Percentiles rank a stretch among this genome's conserved stretches.
Evolutionary conservation across 2,888 invertebrate genomes (phyloP).

Genomic region (Lithophane ornitopus): DNA sequence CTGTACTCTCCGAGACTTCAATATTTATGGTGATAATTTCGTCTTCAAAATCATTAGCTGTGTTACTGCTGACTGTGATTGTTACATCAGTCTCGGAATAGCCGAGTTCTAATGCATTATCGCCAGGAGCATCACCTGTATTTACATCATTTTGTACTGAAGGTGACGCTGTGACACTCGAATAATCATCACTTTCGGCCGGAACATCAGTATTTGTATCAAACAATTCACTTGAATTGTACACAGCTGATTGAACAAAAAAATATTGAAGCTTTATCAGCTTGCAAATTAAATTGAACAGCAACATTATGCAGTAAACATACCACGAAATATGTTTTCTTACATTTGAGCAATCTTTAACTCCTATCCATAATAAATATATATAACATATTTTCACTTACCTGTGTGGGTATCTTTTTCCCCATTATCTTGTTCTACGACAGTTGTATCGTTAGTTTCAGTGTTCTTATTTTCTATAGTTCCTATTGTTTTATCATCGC

Average conservation of each 20-base stretch:
- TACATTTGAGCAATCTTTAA: conserved; percentile 23
- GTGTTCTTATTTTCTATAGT: conserved; percentile 4
- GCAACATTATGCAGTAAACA: conserved; percentile 30
- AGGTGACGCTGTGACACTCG: conserved; percentile 19
- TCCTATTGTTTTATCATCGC: neutral
- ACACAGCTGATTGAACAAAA: conserved; percentile 52
- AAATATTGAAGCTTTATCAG: conserved; percentile 54
- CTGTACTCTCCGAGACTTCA: conserved; percentile 54
- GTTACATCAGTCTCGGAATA: conserved; percentile 37
- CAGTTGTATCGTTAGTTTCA: neutral
- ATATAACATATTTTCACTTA: conserved; percentile 26
- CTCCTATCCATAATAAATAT: neutral
- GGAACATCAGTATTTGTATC: conserved; percentile 41
- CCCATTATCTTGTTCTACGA: neutral
- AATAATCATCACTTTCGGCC: conserved; percentile 41
- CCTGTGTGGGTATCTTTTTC: conserved; percentile 23
- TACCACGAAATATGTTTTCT: conserved; percentile 1
- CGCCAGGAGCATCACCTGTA: conserved; percentile 34
- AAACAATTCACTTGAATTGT: conserved; percentile 47
- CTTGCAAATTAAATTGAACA: conserved; percentile 48
- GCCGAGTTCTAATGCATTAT: conserved; percentile 27
- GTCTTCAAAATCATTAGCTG: conserved; percentile 41
- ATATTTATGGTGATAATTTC: conserved; percentile 50
- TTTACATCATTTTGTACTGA: conserved; percentile 45
- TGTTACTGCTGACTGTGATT: conserved; percentile 42